Evolutionary conservation across 2,888 invertebrate genomes (phyloP).

Genomic region (Torymus auratus): DNA sequence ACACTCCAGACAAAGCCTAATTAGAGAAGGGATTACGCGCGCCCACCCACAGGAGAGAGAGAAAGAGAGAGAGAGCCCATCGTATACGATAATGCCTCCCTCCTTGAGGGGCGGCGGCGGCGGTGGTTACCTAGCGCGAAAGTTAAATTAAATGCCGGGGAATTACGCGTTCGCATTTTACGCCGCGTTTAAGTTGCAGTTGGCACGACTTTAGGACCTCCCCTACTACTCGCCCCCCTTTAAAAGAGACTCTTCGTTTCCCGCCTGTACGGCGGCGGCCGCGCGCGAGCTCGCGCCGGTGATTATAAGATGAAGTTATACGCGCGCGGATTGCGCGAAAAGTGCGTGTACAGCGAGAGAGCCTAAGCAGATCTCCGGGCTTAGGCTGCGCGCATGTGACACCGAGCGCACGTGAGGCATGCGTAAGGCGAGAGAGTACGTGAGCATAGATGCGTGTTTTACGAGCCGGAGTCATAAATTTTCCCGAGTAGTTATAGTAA

Average conservation of each 20-base stretch:
- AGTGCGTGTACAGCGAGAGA: neutral
- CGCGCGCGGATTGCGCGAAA: slow-evolving; percentile 1
- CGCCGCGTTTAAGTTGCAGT: slow-evolving; percentile 44
- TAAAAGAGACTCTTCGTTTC: neutral
- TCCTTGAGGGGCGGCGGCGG: slow-evolving; percentile 8
- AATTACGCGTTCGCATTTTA: slow-evolving; percentile 41
- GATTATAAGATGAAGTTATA: slow-evolving; percentile 38
- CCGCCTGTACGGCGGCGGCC: no score
- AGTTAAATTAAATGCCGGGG: slow-evolving; percentile 52
- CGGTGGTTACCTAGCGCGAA: slow-evolving; percentile 23
- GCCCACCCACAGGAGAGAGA: neutral
- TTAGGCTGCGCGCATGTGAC: neutral
- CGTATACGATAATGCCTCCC: slow-evolving; percentile 45
- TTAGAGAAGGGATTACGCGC: slow-evolving; percentile 51
- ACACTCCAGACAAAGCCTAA: slow-evolving; percentile 55
- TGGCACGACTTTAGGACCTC: slow-evolving; percentile 35
- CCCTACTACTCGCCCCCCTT: neutral
- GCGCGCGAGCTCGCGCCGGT: neutral
- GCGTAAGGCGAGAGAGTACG: slow-evolving; percentile 2
- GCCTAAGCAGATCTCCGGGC: neutral
- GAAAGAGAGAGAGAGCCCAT: slow-evolving; percentile 1
- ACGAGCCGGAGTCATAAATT: slow-evolving; percentile 44
- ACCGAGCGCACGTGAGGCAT: neutral
- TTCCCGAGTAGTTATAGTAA: slow-evolving; percentile 34
- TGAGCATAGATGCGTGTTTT: slow-evolving; percentile 15